Evolutionary conservation across 2,888 invertebrate genomes (phyloP).

Genomic region (Mimas tiliae): DNA sequence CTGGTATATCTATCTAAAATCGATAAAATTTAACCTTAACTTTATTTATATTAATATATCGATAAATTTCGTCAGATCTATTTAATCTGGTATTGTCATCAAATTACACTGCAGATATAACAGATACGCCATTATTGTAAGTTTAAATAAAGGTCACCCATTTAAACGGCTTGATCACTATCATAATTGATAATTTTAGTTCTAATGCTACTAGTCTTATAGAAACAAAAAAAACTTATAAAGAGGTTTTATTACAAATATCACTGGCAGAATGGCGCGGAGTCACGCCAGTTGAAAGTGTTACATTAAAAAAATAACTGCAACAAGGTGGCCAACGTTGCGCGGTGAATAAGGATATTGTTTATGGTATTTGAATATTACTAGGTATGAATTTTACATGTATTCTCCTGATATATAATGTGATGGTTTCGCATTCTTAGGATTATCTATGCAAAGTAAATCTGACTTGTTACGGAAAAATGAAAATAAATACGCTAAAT

Average conservation of each 20-base stretch:
- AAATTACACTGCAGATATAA: constrained; percentile 1
- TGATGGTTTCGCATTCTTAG: not conserved
- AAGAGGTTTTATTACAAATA: constrained; percentile 21
- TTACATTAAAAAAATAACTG: constrained; percentile 20
- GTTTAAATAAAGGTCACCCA: constrained; percentile 15
- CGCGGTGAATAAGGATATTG: constrained; percentile 38
- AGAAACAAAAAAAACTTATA: constrained; percentile 17
- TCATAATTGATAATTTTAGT: constrained; percentile 19
- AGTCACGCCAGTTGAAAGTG: constrained; percentile 22
- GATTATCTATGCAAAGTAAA: not conserved
- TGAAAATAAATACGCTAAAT: too few relatives aligned
- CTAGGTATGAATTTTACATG: not conserved
- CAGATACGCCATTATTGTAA: constrained; percentile 4
- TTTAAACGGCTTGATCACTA: constrained; percentile 15
- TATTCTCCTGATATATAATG: not conserved
- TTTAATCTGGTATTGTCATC: not conserved
- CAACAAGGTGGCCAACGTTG: constrained; percentile 28
- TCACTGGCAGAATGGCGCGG: constrained; percentile 19
- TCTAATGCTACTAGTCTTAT: constrained; percentile 5
- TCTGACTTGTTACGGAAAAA: not conserved
- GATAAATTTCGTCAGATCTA: not conserved
- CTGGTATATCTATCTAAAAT: not conserved
- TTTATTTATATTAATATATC: not conserved
- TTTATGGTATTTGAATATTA: not conserved
- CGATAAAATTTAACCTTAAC: not conserved